Conservation (phyloP, 2,113 vertebrate genomes). For the Chionomys nivalis region DNA sequence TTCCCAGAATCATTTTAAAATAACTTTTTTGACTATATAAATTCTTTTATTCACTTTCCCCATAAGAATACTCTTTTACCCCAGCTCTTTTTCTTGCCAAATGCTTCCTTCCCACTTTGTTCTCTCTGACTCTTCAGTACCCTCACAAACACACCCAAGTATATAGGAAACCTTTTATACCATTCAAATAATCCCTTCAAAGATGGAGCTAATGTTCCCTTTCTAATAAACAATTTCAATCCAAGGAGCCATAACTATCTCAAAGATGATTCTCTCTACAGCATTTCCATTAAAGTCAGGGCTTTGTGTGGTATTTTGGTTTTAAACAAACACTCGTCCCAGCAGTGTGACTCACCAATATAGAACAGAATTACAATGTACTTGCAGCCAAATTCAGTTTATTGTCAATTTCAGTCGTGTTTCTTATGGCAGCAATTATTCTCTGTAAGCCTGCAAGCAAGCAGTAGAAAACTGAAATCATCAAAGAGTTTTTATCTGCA, state of each 20-base stretch:
- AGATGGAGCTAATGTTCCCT: slow-evolving; percentile 81
- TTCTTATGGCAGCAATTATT: slow-evolving; percentile 89
- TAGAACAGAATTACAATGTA: slow-evolving; percentile 89
- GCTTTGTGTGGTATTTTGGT: slow-evolving; percentile 84
- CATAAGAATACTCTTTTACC: not conserved
- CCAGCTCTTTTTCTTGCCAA: not conserved
- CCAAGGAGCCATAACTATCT: slow-evolving; percentile 75
- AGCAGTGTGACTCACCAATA: slow-evolving; percentile 85
- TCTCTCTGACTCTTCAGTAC: not conserved
- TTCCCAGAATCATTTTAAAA: not conserved
- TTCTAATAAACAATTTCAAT: slow-evolving; percentile 84
- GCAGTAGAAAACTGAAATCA: slow-evolving; percentile 89
- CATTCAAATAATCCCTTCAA: slow-evolving; percentile 61
- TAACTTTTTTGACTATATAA: not conserved
- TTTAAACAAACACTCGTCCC: slow-evolving; percentile 87
- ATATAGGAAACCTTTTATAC: slow-evolving; percentile 33
- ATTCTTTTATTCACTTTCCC: not conserved
- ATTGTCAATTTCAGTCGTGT: slow-evolving; percentile 88
- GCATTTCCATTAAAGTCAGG: slow-evolving; percentile 82
- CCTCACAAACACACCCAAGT: slow-evolving; percentile 47
- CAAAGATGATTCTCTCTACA: slow-evolving; percentile 81
- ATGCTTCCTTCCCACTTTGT: not conserved
- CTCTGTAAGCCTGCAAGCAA: slow-evolving; percentile 88
- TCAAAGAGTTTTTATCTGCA: slow-evolving; percentile 89
- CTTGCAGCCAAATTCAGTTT: slow-evolving; percentile 89